Evolutionary conservation across 1,140 invertebrate species (phyloP).

Genomic region (Drosophila virilis): DNA sequence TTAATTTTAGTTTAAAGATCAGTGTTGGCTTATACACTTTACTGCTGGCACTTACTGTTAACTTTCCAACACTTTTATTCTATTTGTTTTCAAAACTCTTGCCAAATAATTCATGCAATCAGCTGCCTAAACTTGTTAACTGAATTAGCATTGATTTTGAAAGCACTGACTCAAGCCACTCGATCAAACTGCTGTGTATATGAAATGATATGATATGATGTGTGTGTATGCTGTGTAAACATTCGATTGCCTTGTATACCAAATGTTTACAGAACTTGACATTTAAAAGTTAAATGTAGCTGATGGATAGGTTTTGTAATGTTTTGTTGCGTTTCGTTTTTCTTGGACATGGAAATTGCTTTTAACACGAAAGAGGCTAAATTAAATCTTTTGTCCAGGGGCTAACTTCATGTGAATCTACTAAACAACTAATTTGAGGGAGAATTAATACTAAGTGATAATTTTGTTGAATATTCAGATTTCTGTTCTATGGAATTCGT

Average conservation of each 20-base stretch:
- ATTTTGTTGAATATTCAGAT: neutral
- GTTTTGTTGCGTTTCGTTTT: neutral
- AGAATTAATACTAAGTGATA: slow-evolving; percentile 4
- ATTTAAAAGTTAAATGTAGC: slow-evolving; percentile 24
- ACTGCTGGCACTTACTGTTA: neutral
- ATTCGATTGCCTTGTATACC: slow-evolving; percentile 15
- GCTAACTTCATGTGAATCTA: neutral
- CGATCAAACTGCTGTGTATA: slow-evolving; percentile 9
- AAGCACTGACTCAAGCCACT: slow-evolving; percentile 8
- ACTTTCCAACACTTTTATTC: neutral
- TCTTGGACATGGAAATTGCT: neutral
- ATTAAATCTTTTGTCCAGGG: slow-evolving; percentile 3
- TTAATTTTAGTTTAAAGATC: neutral
- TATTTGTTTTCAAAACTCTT: neutral
- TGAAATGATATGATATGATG: slow-evolving; percentile 14
- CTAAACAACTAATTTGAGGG: neutral
- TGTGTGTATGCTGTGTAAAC: slow-evolving; percentile 18
- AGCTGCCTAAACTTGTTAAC: slow-evolving; percentile 24
- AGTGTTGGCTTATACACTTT: neutral
- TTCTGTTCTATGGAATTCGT: neutral
- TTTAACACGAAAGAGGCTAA: slow-evolving; percentile 8
- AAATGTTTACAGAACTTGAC: slow-evolving; percentile 20
- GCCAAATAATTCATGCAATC: slow-evolving; percentile 2
- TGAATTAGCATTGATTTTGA: slow-evolving; percentile 34
- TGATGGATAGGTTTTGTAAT: slow-evolving; percentile 23